phyloP scores from a whole-genome alignment of 1,140 invertebrate species.

The Euwallacea similis region DNA sequence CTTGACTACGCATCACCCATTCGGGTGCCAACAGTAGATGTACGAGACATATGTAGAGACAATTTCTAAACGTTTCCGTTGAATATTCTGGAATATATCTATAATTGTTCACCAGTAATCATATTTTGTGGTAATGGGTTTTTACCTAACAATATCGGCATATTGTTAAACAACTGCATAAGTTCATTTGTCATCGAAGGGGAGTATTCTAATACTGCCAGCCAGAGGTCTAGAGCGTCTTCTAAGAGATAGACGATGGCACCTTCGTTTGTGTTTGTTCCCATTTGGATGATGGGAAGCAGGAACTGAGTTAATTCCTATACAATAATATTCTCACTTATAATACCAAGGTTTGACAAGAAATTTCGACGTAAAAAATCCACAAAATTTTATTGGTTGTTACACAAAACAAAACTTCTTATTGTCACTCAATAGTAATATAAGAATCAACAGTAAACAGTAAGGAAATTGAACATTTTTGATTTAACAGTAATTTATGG shows the following conservation, averaged over 20 bases:
- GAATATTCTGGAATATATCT: constrained; percentile 66
- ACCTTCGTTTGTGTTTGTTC: constrained; percentile 77
- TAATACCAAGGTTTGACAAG: background rate
- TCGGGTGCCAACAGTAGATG: constrained; percentile 82
- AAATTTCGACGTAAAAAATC: background rate
- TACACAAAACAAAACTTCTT: background rate
- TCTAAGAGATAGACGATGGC: constrained; percentile 88
- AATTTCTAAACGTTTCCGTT: constrained; percentile 76
- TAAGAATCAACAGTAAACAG: too few species aligned
- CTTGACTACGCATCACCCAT: constrained; percentile 75
- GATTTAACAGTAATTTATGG: too few species aligned
- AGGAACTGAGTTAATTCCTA: constrained; percentile 67
- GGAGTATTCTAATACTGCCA: constrained; percentile 78
- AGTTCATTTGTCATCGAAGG: constrained; percentile 63
- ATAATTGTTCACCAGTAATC: background rate
- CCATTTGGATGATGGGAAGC: constrained; percentile 74
- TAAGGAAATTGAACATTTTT: too few species aligned
- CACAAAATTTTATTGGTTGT: background rate
- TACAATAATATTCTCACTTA: constrained; percentile 1
- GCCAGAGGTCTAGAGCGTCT: constrained; percentile 90
- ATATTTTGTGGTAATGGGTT: constrained; percentile 13
- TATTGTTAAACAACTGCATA: constrained; percentile 74
- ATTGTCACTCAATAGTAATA: too few species aligned
- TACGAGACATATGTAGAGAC: constrained; percentile 78
- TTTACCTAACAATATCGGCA: constrained; percentile 75